Evolutionary conservation across 1,140 invertebrate genomes (phyloP).

Genomic region (Drosophila truncata): DNA sequence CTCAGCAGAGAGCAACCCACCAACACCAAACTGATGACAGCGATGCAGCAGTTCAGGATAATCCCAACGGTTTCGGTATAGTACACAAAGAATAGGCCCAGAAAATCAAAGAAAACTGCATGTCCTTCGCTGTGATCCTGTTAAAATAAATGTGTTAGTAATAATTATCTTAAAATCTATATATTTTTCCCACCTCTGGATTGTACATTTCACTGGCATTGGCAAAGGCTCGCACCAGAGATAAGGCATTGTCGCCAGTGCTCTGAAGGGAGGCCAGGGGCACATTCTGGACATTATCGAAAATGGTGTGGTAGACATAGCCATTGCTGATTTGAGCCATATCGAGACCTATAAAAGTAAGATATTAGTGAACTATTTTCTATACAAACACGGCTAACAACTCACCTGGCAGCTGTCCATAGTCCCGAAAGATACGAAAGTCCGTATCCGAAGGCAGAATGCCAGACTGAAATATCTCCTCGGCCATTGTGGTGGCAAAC

Average conservation of each 20-base stretch:
- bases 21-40: slow-evolving; percentile 85
- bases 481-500: slow-evolving; percentile 94
- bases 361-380: background rate
- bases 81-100: slow-evolving; percentile 90
- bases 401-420: slow-evolving; percentile 90
- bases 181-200: slow-evolving; percentile 51
- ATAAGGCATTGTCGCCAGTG: slow-evolving; percentile 92
- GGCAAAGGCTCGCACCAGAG: slow-evolving; percentile 88
- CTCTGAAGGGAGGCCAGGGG: slow-evolving; percentile 92
- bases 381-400: background rate
- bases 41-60: slow-evolving; percentile 87
- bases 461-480: slow-evolving; percentile 97
- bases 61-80: slow-evolving; percentile 87
- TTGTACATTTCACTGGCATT: slow-evolving; percentile 87
- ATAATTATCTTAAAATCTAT: background rate
- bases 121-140: slow-evolving; percentile 86
- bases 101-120: slow-evolving; percentile 92
- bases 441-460: slow-evolving; percentile 98
- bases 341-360: slow-evolving; percentile 46
- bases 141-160: slow-evolving; percentile 9
- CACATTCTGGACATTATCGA: slow-evolving; percentile 91
- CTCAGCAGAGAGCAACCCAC: slow-evolving; percentile 79
- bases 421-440: slow-evolving; percentile 97
- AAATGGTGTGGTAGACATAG: slow-evolving; percentile 95
- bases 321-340: slow-evolving; percentile 90